Evolutionary conservation across 2,888 invertebrate genomes (phyloP), one percentile per base, ranked within the genome.

Genomic region (Hoplodrina ambigua): DNA sequence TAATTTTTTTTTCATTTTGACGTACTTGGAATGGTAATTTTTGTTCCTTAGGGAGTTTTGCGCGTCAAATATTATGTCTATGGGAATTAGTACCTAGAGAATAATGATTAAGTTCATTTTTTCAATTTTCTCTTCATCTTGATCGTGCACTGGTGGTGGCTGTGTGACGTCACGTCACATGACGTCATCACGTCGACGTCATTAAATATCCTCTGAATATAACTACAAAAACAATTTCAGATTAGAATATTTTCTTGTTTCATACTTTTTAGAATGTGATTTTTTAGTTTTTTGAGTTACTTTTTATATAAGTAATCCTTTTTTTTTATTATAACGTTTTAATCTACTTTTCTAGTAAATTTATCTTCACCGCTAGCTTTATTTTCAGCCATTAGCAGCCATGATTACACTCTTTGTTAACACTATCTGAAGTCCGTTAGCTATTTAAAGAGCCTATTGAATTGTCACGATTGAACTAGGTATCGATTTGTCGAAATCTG

Each of bases 381-480:
- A 25, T 50, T 69, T 68, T 33, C 13, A 74, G 44, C n/a, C 30
- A 58, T 50, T 20, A 60, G 49, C 53, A 64, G 25, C 57, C 49
- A 67, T 58, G 20, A 62, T 58, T 54, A n/a, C n/a, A 57, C 20
- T 59, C 13, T 56, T 54, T 25, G 30, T 46, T 60, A 46, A 60
- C 30, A 55, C n/a, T 54, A 56, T 75, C 53, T 64, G 53, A 33
- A 54, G 8, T 41, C 66, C 61, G 75, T 79, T 71, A 82, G 19
- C 13, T 55, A 62, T 65, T 74, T 77, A 65, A 37, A 63, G 69
- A 71, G 55, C 44, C 60, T 59, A 78, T 70, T 82, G 53, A 67
- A 61, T 70, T 25, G 67, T 78, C 80, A 80, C 58, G 78, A 70
- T 78, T 73, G 60, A 65, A 65, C 52, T 67, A 81, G 46, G 17